Conservation (phyloP, 2,797 vertebrate genomes). For the Stomatorhinus walkeri region DNA sequence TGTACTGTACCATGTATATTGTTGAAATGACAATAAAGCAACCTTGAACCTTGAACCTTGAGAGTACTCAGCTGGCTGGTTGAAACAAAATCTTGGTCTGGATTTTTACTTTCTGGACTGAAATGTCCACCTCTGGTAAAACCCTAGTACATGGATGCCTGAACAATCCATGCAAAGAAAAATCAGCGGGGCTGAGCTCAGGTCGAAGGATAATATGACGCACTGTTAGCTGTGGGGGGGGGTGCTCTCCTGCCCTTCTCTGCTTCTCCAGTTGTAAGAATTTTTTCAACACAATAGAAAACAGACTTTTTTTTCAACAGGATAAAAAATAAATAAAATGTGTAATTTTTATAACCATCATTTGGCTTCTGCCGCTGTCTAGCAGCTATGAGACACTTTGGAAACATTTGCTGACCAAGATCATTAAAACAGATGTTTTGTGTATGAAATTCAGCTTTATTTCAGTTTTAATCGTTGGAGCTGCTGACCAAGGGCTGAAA, state of each 20-base stretch:
- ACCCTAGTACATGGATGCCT: not conserved
- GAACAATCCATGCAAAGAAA: not conserved
- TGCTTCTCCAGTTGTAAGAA: not conserved
- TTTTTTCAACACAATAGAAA: not conserved
- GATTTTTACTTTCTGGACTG: not conserved
- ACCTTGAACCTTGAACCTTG: too few relatives aligned
- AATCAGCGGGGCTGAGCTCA: not conserved
- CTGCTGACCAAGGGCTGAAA: not conserved
- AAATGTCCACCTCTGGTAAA: not conserved
- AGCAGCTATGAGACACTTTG: not conserved
- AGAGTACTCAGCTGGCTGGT: not conserved
- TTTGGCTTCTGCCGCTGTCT: not conserved
- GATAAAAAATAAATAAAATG: not conserved
- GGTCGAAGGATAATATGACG: not conserved
- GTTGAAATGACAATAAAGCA: too few relatives aligned
- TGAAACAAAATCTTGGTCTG: not conserved
- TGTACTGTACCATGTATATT: too few relatives aligned
- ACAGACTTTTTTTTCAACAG: not conserved
- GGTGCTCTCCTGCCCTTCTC: not conserved
- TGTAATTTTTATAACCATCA: not conserved
- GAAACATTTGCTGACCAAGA: not conserved
- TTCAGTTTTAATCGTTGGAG: not conserved
- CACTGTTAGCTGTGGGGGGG: not conserved
- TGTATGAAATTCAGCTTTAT: not conserved
- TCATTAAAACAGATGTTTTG: conserved; percentile 20